phyloP scores from a whole-genome alignment of 2,113 vertebrate genomes.

The Nicator chloris region DNA sequence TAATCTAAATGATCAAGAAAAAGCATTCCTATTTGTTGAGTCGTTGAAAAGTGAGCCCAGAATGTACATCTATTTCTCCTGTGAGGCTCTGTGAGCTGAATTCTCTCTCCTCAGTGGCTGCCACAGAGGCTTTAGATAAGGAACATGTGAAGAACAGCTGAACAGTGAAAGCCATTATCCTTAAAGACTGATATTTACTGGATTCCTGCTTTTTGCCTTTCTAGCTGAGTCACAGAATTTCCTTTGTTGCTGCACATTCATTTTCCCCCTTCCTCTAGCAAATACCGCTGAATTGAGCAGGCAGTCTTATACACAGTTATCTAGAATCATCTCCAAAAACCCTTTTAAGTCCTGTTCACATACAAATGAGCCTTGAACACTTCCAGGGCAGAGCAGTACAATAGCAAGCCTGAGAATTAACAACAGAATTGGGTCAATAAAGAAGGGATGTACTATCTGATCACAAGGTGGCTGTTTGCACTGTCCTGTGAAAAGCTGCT shows the following conservation, averaged over 20 bases:
- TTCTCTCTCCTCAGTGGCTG: not conserved
- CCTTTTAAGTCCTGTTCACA: conserved; percentile 1
- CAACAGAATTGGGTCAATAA: not conserved
- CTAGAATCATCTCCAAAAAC: not conserved
- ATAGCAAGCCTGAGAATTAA: not conserved
- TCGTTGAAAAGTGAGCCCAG: not conserved
- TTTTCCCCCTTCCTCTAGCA: not conserved
- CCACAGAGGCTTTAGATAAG: conserved; percentile 25
- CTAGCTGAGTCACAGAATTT: conserved; percentile 21
- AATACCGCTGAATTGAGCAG: not conserved
- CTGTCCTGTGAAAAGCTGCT: not conserved
- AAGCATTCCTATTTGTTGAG: not conserved
- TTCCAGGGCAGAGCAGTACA: not conserved
- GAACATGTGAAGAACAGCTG: not conserved
- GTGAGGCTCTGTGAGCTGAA: not conserved
- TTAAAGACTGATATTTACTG: conserved; percentile 37
- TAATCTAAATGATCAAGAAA: not conserved
- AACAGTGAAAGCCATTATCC: not conserved
- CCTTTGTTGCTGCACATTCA: not conserved
- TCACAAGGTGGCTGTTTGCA: not conserved
- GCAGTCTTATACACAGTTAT: not conserved
- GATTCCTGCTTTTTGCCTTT: conserved; percentile 23
- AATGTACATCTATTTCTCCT: not conserved
- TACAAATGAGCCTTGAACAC: not conserved
- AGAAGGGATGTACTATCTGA: not conserved